Conservation (phyloP, 2,888 invertebrate species). For the Electrophaes corylata region DNA sequence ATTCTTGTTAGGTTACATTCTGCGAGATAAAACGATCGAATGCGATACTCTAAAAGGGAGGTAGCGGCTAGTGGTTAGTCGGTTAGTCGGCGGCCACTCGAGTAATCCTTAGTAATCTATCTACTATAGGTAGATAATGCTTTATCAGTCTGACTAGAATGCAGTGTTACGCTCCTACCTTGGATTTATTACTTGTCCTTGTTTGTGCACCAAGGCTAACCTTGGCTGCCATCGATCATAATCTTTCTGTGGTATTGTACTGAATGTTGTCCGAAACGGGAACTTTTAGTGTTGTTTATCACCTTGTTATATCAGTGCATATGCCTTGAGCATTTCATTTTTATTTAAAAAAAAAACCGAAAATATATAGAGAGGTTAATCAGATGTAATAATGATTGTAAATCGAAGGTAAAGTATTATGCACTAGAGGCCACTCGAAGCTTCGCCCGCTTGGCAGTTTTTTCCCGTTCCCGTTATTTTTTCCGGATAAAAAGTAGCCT, state of each 20-base stretch:
- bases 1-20: slow-evolving; percentile 62
- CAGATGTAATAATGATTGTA: too few species aligned
- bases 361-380: too few species aligned
- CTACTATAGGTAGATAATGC: neutral
- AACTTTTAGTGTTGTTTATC: neutral
- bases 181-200: neutral
- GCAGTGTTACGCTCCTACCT: neutral
- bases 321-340: too few species aligned
- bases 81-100: slow-evolving; percentile 12
- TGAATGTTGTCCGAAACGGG: neutral
- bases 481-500: too few species aligned
- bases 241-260: neutral
- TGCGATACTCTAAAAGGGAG: slow-evolving; percentile 10
- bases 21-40: slow-evolving; percentile 34
- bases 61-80: slow-evolving; percentile 1
- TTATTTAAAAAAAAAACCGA: too few species aligned
- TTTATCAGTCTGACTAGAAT: neutral
- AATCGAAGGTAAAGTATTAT: too few species aligned
- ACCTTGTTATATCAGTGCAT: too few species aligned
- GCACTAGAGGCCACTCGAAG: too few species aligned
- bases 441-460: too few species aligned
- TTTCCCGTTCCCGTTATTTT: too few species aligned
- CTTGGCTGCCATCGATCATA: neutral
- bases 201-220: neutral
- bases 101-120: neutral